A percentile compares a stretch with the other conserved stretches of the same genome.
Evolutionary conservation across 1,140 invertebrate genomes (phyloP).

Genomic region (Procambarus clarkii): DNA sequence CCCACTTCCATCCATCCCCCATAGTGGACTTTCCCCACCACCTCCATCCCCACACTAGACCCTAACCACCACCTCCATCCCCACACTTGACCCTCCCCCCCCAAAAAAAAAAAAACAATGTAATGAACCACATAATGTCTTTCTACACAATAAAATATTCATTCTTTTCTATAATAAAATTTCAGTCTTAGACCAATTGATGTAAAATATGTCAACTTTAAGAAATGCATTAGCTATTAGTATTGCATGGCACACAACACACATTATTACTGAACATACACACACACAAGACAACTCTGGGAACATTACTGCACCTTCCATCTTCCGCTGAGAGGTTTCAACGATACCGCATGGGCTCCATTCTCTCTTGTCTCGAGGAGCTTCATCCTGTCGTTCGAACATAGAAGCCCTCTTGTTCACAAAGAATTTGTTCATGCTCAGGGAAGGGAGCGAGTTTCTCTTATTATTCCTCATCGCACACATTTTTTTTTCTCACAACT

Average conservation of each 20-base stretch:
- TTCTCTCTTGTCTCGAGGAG: conserved; percentile 43
- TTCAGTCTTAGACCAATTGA: too few species aligned
- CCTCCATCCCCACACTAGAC: too few species aligned
- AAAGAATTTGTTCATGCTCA: conserved; percentile 61
- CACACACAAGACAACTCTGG: neutral
- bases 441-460: conserved; percentile 50
- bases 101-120: too few species aligned
- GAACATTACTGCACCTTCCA: conserved; percentile 42
- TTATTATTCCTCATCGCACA: conserved; percentile 64
- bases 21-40: too few species aligned
- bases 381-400: conserved; percentile 51
- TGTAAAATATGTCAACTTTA: too few species aligned
- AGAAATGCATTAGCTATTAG: too few species aligned
- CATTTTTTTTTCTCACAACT: conserved; percentile 24
- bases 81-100: too few species aligned
- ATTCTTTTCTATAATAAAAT: too few species aligned
- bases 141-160: too few species aligned
- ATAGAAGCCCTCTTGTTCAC: conserved; percentile 61
- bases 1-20: too few species aligned
- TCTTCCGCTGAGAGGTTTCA: conserved; percentile 54
- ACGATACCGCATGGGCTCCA: conserved; percentile 57
- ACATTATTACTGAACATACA: neutral
- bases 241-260: neutral
- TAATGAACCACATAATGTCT: too few species aligned
- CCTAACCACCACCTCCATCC: too few species aligned